Evolutionary conservation across 1,140 invertebrate genomes (phyloP).

Genomic region (Drosophila willistoni): DNA sequence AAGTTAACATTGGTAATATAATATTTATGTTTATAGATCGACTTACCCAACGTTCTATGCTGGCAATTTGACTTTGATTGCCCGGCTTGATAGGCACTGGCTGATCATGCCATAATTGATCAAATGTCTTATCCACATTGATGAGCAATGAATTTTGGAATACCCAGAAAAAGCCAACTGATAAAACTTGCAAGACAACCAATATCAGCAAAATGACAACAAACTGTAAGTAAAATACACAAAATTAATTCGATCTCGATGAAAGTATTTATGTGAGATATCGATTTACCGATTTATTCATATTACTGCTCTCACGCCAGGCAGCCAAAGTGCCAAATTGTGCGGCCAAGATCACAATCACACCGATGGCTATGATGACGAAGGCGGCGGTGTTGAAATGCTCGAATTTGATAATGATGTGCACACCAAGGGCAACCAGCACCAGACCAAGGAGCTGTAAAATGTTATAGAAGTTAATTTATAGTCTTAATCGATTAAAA

Average conservation of each 20-base stretch:
- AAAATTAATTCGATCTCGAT: background rate
- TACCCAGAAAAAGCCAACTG: constrained; percentile 66
- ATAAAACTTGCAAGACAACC: constrained; percentile 60
- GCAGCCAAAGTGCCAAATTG: constrained; percentile 68
- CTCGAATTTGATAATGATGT: constrained; percentile 67
- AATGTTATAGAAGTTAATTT: constrained; percentile 23
- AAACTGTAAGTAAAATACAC: constrained; percentile 39
- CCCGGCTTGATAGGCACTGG: constrained; percentile 71
- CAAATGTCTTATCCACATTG: constrained; percentile 72
- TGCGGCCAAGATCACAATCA: constrained; percentile 50
- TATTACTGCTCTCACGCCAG: constrained; percentile 65
- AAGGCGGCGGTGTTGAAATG: constrained; percentile 67
- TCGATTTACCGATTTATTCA: constrained; percentile 60
- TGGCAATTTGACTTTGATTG: constrained; percentile 75
- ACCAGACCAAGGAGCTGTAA: constrained; percentile 65
- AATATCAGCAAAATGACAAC: constrained; percentile 57
- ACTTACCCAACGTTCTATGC: constrained; percentile 71
- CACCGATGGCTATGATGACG: constrained; percentile 60
- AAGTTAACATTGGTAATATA: too few species aligned
- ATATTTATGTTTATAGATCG: constrained; percentile 23
- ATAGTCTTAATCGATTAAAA: background rate
- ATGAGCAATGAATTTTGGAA: constrained; percentile 74
- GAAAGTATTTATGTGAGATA: background rate
- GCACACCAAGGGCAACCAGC: constrained; percentile 60
- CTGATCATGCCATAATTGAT: constrained; percentile 70